Conservation (phyloP, 2,888 invertebrate species). For the Uloborus plumipes region DNA sequence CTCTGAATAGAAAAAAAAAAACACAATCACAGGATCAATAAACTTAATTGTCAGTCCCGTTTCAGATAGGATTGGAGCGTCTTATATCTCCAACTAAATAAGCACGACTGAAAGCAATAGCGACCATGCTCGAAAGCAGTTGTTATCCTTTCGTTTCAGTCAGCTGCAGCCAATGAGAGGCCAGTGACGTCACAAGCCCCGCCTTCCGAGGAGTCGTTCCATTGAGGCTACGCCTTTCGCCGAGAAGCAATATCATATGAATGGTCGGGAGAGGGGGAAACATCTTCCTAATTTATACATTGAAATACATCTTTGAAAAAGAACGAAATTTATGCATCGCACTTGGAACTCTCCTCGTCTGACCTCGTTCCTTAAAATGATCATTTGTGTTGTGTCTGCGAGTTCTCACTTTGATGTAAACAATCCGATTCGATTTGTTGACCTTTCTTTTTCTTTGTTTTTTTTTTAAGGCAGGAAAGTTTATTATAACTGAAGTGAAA, state of each 20-base stretch:
- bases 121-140: too few species aligned
- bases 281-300: constrained; percentile 61
- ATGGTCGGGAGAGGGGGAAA: constrained; percentile 43
- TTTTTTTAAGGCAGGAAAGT: too few species aligned
- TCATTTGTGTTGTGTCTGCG: constrained; percentile 22
- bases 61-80: too few species aligned
- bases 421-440: neutral
- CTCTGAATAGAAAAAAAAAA: too few species aligned
- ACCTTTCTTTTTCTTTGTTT: too few species aligned
- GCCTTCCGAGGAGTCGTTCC: constrained; percentile 21
- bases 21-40: too few species aligned
- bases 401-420: neutral
- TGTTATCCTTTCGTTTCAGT: constrained; percentile 22
- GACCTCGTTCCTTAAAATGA: constrained; percentile 26
- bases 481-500: too few species aligned
- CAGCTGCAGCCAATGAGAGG: constrained; percentile 52
- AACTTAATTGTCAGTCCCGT: too few species aligned
- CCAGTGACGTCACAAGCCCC: constrained; percentile 47
- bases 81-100: too few species aligned
- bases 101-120: too few species aligned
- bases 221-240: constrained; percentile 33
- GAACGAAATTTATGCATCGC: constrained; percentile 21
- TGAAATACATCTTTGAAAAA: constrained; percentile 36
- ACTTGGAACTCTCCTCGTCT: neutral
- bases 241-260: constrained; percentile 33